Conservation (phyloP, 37 sponge, comb jelly and placozoan genomes). For the Halichondria panicea region DNA sequence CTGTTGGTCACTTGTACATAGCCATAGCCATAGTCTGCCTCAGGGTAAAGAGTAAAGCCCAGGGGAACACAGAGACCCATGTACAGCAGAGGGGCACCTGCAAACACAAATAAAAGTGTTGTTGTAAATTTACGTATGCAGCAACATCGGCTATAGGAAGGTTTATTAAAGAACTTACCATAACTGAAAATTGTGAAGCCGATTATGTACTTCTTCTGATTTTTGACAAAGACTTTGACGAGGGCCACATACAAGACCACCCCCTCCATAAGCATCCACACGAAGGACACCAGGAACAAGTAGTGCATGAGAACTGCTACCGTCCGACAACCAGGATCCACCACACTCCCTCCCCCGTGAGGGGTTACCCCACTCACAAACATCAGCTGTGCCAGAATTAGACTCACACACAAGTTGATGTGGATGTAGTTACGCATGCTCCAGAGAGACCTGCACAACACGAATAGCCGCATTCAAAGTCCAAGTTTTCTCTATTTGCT, state of each 20-base stretch:
- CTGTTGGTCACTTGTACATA: no score
- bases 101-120: background rate
- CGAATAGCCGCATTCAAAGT: no score
- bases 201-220: conserved; percentile 26
- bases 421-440: no score
- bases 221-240: conserved; percentile 55
- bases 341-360: no score
- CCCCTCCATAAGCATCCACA: conserved; percentile 88
- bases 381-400: no score
- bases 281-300: conserved; percentile 59
- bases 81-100: conserved; percentile 48
- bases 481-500: no score
- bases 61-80: conserved; percentile 36
- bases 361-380: no score
- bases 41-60: conserved; percentile 21
- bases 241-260: conserved; percentile 64
- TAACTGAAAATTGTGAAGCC: conserved; percentile 57
- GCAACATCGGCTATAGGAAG: no score
- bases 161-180: conserved; percentile 30
- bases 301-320: conserved; percentile 55
- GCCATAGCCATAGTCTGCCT: no score
- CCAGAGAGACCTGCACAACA: no score
- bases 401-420: no score
- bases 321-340: conserved; percentile 18
- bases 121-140: no score